Base-by-base conservation (phyloP, 2,113 vertebrate species). In the Sander vitreus region DNA sequence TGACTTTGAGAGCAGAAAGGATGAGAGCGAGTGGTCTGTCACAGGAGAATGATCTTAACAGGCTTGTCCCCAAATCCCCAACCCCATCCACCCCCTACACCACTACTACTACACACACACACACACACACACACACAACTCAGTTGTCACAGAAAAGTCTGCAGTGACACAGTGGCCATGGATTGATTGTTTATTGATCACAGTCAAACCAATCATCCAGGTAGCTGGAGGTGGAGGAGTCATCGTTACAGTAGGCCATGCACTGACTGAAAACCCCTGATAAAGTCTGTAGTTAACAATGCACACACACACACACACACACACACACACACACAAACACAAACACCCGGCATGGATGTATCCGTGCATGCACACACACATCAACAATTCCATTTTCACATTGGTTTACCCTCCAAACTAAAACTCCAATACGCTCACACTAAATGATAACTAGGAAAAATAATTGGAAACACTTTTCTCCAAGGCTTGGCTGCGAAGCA, bases 31-130 rank as follows among this genome's bases (percentile, higher is more conserved):
- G 71, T 76, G 77, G 83, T 85, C 81, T 85, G 91, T 91, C 89
- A 93, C 90, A 88, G 84, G 69, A 92, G 84, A 88, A 82, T 84
- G 87, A 92, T 83, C 85, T 63, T 81, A 85, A 82, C 85, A 63
- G 78, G 18, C 69, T 69, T 78, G 72, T 78, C 78, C 65, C 58
- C n/a, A 73, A 79, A 84, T 78, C 73, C 69, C 43, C 27, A 18
- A 74, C 50, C 58, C 21, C 55, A 9, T 76, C 39, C 36, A n/a
- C 36, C n/a, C 12, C n/a, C 27, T 27, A 16, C 62, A 70, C 57
- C 53, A n/a, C 43, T 16, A 67, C 23, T 25, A 55, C 16, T 21
- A 10, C 21, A 54, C 51, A n/a, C 51, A 54, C 51, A 51, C 47
- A 67, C 33, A 33, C 36, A 33, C 67, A 57, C 50, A 79, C 64